phyloP scores from a whole-genome alignment of 2,113 vertebrate genomes.

The Rhagologus leucostigma region DNA sequence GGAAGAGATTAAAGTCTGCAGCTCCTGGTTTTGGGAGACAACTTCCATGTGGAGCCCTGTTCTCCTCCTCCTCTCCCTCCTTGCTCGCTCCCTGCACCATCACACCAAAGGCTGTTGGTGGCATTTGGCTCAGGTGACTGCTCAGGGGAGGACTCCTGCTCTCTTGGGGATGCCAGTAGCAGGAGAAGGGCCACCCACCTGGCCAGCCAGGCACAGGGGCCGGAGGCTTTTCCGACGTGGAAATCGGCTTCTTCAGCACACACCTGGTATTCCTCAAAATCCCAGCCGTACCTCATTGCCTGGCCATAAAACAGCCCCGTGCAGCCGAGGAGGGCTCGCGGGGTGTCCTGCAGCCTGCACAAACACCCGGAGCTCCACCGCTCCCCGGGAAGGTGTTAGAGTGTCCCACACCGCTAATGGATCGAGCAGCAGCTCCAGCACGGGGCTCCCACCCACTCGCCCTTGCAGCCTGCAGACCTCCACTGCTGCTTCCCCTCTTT shows the following conservation, averaged over 20 bases:
- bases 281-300: neutral
- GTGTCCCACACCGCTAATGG: neutral
- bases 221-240: fast-evolving
- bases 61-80: neutral
- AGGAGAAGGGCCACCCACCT: neutral
- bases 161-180: neutral
- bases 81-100: fast-evolving
- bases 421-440: neutral
- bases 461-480: neutral
- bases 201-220: neutral
- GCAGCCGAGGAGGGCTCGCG: fast-evolving
- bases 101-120: fast-evolving
- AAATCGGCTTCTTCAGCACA: neutral
- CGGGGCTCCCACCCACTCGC: neutral
- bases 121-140: neutral
- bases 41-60: neutral
- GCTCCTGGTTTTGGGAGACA: neutral
- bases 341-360: neutral
- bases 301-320: neutral
- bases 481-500: neutral
- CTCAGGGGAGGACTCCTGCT: neutral
- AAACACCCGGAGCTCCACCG: neutral
- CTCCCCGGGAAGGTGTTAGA: neutral
- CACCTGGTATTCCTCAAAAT: neutral
- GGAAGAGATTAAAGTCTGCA: neutral